phyloP scores from a whole-genome alignment of 2,888 invertebrate species.

The Drosophila fulvimacula region DNA sequence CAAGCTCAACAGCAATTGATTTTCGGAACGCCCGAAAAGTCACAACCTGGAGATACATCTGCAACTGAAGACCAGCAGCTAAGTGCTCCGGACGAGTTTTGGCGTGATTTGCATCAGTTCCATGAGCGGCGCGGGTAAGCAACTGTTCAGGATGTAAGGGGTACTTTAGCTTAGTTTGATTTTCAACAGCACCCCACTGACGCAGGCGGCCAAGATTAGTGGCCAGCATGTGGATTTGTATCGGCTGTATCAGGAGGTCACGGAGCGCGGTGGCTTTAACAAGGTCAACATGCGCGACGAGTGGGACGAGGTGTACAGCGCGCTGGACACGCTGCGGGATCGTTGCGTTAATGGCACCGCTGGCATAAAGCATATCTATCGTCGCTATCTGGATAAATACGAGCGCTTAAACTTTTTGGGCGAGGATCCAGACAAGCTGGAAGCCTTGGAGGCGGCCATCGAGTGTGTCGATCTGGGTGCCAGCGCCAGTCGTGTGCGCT shows the following conservation, averaged over 20 bases:
- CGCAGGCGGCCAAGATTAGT: conserved; percentile 90
- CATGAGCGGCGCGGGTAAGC: conserved; percentile 96
- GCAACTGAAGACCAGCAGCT: conserved; percentile 54
- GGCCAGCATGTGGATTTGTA: conserved; percentile 97
- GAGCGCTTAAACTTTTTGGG: conserved; percentile 95
- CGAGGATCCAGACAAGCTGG: conserved; percentile 92
- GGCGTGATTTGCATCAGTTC: conserved; percentile 92
- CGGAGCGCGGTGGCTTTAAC: conserved; percentile 96
- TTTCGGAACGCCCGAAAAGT: conserved; percentile 56
- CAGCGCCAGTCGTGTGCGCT: conserved; percentile 91
- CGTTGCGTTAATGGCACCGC: conserved; percentile 95
- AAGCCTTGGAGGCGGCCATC: conserved; percentile 86
- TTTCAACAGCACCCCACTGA: conserved; percentile 86
- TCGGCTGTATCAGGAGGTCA: conserved; percentile 95
- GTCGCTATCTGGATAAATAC: conserved; percentile 93
- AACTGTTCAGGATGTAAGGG: neutral
- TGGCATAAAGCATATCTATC: conserved; percentile 93
- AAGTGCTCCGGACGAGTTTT: conserved; percentile 81
- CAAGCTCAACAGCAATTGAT: conserved; percentile 38
- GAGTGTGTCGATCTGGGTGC: conserved; percentile 86
- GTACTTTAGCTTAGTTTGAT: neutral
- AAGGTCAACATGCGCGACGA: conserved; percentile 96
- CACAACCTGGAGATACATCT: neutral
- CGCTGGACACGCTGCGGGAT: conserved; percentile 91
- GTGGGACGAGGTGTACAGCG: conserved; percentile 93